A percentile compares a stretch with the other conserved stretches of the same genome.
Conservation (phyloP, 2,888 invertebrate genomes). For the Phragmatobia fuliginosa region DNA sequence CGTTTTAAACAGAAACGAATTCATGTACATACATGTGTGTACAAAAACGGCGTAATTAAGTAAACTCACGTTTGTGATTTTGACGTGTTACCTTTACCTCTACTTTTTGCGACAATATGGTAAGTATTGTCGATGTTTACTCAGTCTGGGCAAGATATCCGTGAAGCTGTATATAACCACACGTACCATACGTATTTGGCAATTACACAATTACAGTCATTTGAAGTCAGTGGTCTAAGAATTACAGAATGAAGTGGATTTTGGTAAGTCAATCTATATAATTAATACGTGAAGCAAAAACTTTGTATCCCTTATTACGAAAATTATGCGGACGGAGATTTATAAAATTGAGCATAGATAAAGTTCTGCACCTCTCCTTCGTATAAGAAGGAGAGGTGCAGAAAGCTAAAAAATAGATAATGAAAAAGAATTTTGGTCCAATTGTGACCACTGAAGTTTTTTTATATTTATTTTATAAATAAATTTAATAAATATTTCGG, state of each 20-base stretch:
- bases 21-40: neutral
- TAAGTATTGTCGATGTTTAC: neutral
- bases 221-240: neutral
- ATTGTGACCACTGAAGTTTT: no score
- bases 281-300: no score
- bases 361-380: no score
- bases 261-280: slow-evolving; percentile 6
- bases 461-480: no score
- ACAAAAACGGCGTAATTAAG: neutral
- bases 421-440: no score
- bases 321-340: no score
- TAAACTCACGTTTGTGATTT: neutral
- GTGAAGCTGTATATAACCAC: slow-evolving; percentile 2
- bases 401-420: no score
- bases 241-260: slow-evolving; percentile 15
- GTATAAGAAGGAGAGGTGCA: no score
- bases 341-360: no score
- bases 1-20: no score
- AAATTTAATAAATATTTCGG: no score
- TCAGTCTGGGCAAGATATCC: slow-evolving; percentile 1
- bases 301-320: no score
- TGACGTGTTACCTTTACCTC: neutral
- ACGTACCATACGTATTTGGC: neutral
- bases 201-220: slow-evolving; percentile 8
- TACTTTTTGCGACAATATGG: neutral